phyloP scores from a whole-genome alignment of 2,888 invertebrate genomes.

The Criorhina ranunculi region DNA sequence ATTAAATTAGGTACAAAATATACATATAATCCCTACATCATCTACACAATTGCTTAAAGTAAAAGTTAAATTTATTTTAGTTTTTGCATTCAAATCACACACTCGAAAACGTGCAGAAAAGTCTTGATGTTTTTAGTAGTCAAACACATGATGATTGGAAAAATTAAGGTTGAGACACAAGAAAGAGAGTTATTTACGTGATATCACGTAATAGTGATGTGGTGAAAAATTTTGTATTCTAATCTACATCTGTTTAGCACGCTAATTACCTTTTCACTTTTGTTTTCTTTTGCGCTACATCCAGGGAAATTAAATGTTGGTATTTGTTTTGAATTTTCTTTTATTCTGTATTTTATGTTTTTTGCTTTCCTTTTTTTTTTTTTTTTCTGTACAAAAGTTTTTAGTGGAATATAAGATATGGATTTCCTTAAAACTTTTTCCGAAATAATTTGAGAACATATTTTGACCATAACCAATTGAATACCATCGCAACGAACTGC shows the following conservation, averaged over 20 bases:
- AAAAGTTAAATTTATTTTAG: conserved; percentile 43
- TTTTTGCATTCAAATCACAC: conserved; percentile 70
- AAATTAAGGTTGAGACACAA: conserved; percentile 51
- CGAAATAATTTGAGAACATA: conserved; percentile 53
- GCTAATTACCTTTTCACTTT: conserved; percentile 63
- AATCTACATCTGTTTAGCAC: conserved; percentile 50
- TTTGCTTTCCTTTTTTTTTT: conserved; percentile 22
- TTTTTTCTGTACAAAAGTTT: conserved; percentile 39
- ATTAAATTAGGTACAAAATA: conserved; percentile 46
- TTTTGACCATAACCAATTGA: conserved; percentile 70
- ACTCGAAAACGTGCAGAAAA: conserved; percentile 60
- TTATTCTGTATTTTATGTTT: conserved; percentile 19
- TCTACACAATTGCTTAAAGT: conserved; percentile 27
- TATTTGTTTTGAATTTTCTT: conserved; percentile 15
- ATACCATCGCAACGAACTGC: conserved; percentile 70
- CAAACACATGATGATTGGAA: conserved; percentile 36
- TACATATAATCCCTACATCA: background rate
- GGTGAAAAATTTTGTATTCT: conserved; percentile 33
- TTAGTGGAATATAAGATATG: conserved; percentile 4
- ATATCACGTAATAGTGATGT: conserved; percentile 26
- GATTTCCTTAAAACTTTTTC: conserved; percentile 56
- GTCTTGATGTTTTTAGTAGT: conserved; percentile 47
- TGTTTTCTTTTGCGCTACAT: conserved; percentile 33
- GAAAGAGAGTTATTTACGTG: conserved; percentile 26
- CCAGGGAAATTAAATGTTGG: conserved; percentile 22